phyloP scores from a whole-genome alignment of 2,888 invertebrate species.

The Zygothrica quintamaculata region DNA sequence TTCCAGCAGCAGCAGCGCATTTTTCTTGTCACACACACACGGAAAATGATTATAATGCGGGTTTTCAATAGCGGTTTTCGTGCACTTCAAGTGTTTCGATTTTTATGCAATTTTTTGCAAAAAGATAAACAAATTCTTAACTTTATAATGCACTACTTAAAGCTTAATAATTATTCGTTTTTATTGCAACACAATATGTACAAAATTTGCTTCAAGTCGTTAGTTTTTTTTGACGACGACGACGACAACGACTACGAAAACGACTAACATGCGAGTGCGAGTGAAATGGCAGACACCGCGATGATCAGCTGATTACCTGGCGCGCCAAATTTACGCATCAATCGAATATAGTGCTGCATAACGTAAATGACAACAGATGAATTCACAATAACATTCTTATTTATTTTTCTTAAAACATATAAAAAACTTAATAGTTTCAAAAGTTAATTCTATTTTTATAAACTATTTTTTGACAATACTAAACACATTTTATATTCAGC shows the following conservation, averaged over 20 bases:
- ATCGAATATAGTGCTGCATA: conserved; percentile 65
- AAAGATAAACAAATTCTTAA: conserved; percentile 70
- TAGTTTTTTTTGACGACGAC: conserved; percentile 73
- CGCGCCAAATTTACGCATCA: conserved; percentile 81
- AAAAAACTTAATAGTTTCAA: too few relatives aligned
- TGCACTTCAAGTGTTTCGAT: conserved; percentile 68
- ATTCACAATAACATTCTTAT: too few relatives aligned
- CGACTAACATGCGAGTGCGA: conserved; percentile 70
- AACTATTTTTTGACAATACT: too few relatives aligned
- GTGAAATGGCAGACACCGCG: conserved; percentile 72
- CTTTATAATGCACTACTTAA: conserved; percentile 57
- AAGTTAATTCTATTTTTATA: too few relatives aligned
- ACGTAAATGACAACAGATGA: conserved; percentile 6
- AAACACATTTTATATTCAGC: too few relatives aligned
- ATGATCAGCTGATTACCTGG: conserved; percentile 67
- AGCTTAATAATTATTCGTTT: conserved; percentile 43
- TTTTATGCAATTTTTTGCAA: conserved; percentile 68
- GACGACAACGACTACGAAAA: conserved; percentile 65
- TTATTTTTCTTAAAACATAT: too few relatives aligned
- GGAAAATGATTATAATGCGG: conserved; percentile 60
- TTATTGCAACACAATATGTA: conserved; percentile 56
- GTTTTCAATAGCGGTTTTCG: conserved; percentile 72
- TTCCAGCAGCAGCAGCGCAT: conserved; percentile 78
- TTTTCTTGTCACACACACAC: conserved; percentile 72
- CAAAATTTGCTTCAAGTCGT: conserved; percentile 72